Base-by-base conservation (phyloP, 92 coral and sea anemone genomes). In the Zoanthus solanderi region DNA sequence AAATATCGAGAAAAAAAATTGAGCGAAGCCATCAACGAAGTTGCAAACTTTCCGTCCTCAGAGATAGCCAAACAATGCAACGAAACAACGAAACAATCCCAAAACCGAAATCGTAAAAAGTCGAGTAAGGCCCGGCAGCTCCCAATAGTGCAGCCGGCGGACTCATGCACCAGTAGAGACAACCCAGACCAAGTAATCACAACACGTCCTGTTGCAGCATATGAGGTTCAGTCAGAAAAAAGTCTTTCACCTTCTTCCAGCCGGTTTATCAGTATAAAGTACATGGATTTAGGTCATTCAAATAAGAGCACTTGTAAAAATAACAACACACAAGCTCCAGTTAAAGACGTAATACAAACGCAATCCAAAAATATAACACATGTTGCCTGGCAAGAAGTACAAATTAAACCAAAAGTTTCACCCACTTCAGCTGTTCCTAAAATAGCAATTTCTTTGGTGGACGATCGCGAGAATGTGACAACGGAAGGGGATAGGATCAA, bases 371-470 rank as follows among this genome's bases (percentile, higher is more conserved):
- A 63, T 11, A 57, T 14, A 65, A 72, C 18, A 29, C 90, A 50
- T 5, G 68, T 78, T 16, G 14, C 58, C n/a, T 10, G 69, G 6
- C 58, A 34, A 31, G 12, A 29, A 31, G 9, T 61, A 12, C 60
- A 17, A 90, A 30, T 84, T 57, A 63, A 92, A 34, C 78, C 92
- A 16, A 88, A 77, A 23, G 54, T 48, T 76, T 84, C 78, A 7
- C 65, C 83, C 28, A 45, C 23, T 66, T 68, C 53, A 42, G 93
- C 58, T 9, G 73, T 87, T 17, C 94, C 96, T 6, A 91, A 76
- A 60, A 95, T 91, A 23, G 98, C 84, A 72, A 89, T 93, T 32
- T 91, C 94, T 23, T 68, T 93, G 11, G 91, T 94, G 23, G 95
- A 94, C 65, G 94, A 91, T 47, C 79, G 87, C 23, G 93, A 89